Evolutionary conservation across 2,888 invertebrate genomes (phyloP).

Genomic region (Lycia hirtaria): DNA sequence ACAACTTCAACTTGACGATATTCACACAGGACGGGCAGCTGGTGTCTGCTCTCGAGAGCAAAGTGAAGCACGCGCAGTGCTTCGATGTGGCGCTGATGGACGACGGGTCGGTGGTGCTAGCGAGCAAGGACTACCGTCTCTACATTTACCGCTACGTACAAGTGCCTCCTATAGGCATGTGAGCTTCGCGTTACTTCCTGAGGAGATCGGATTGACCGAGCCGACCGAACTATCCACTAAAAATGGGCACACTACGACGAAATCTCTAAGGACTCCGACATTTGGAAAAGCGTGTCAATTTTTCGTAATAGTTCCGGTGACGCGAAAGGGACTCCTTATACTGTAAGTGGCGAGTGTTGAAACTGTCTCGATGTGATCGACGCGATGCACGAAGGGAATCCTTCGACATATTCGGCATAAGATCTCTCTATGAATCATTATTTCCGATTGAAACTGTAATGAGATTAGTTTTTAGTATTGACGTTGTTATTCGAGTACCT

Average conservation of each 20-base stretch:
- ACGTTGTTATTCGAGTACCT: slow-evolving; percentile 84
- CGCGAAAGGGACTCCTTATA: slow-evolving; percentile 66
- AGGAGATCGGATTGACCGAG: slow-evolving; percentile 78
- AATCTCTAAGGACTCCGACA: slow-evolving; percentile 43
- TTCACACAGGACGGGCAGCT: slow-evolving; percentile 99
- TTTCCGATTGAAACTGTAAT: slow-evolving; percentile 82
- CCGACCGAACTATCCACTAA: slow-evolving; percentile 66
- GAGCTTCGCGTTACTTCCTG: slow-evolving; percentile 72
- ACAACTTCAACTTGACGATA: slow-evolving; percentile 99
- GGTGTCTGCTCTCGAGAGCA: slow-evolving; percentile 99
- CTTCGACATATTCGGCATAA: slow-evolving; percentile 68
- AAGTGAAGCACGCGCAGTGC: slow-evolving; percentile 99
- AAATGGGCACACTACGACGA: slow-evolving; percentile 67
- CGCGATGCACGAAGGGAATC: slow-evolving; percentile 61
- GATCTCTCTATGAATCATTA: slow-evolving; percentile 81
- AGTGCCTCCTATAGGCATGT: slow-evolving; percentile 94
- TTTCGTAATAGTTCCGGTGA: slow-evolving; percentile 54
- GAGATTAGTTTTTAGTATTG: slow-evolving; percentile 85
- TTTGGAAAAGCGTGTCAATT: slow-evolving; percentile 76
- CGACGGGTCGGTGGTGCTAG: slow-evolving; percentile 98
- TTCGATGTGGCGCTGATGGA: slow-evolving; percentile 99
- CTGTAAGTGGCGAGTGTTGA: slow-evolving; percentile 72
- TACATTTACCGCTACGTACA: slow-evolving; percentile 99
- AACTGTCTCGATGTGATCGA: slow-evolving; percentile 80
- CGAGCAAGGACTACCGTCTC: slow-evolving; percentile 99